Evolutionary conservation across 2,113 vertebrate species (phyloP).

Genomic region (Haemorhous mexicanus): DNA sequence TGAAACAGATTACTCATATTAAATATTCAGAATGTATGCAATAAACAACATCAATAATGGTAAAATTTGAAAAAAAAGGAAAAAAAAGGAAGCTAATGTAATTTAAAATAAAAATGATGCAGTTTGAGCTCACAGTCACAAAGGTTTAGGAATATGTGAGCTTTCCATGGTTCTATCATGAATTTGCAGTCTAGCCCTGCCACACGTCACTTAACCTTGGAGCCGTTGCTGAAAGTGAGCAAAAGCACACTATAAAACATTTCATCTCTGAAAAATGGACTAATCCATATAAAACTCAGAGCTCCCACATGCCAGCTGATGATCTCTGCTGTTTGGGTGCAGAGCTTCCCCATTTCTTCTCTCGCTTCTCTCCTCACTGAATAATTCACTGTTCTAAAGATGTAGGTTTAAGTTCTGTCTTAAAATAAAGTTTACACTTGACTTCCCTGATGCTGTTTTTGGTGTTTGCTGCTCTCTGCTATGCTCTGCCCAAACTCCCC

Average conservation of each 20-base stretch:
- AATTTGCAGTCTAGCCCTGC: not conserved
- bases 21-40: not conserved
- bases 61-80: not conserved
- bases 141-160: not conserved
- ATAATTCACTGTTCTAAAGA: constrained; percentile 25
- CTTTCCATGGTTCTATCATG: not conserved
- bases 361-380: not conserved
- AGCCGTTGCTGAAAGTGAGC: not conserved
- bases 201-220: not conserved
- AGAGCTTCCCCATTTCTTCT: not conserved
- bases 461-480: not conserved
- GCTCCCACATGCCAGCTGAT: not conserved
- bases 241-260: not conserved
- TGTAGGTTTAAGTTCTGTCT: not conserved
- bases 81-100: not conserved
- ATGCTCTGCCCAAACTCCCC: not conserved
- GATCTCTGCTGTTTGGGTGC: not conserved
- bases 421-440: not conserved
- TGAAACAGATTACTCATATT: not conserved
- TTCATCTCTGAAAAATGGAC: not conserved
- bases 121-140: not conserved
- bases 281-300: not conserved
- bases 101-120: not conserved
- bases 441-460: not conserved
- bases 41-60: not conserved